Evolutionary conservation across 2,113 vertebrate genomes (phyloP), one percentile per base, ranked within the genome.

Genomic region (Gulo gulo): DNA sequence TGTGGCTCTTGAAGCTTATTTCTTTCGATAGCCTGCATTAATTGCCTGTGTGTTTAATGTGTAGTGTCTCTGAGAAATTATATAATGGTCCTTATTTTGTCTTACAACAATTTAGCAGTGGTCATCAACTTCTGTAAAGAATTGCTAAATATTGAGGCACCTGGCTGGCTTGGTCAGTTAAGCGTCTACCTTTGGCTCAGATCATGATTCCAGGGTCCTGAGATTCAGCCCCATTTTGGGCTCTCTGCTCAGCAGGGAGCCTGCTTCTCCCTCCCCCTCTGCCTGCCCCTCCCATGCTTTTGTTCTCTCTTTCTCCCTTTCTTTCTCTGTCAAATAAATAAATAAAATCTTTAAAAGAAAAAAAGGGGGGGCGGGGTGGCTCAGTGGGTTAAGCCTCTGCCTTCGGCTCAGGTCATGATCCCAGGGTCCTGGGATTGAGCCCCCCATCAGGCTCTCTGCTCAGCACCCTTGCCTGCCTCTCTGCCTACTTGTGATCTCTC

Each of bases 51-150:
- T 97, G n/a, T n/a, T 1, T 94, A 76, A 39, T 50, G 42, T 59
- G 52, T 47, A 18, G 21, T 95, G 2, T 97, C 1, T 84, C 47
- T 95, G 80, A 93, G 39, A 90, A 96, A 85, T 97, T 95, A 83
- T 81, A 26, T 71, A 80, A 36, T 5, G 1, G 20, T 76, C 6
- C 74, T 88, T 47, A 7, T 87, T 79, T 85, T 85, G 88, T 59
- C 84, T 94, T 45, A 2, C n/a, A 74, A 91, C 5, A 93, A 69
- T 74, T 94, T 82, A 67, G 14, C 21, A 55, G 16, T 93, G 21
- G 14, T 78, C 18, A 69, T 42, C 24, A 93, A 5, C 26, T 74
- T 95, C n/a, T 82, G 3, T 89, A 86, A 94, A 74, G 42, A 95
- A 92, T 47, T 93, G 16, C 52, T 88, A 94, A 97, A 82, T 78